Evolutionary conservation across 2,113 vertebrate genomes (phyloP), one percentile per base, ranked within the genome.

Genomic region (Tachycineta bicolor): DNA sequence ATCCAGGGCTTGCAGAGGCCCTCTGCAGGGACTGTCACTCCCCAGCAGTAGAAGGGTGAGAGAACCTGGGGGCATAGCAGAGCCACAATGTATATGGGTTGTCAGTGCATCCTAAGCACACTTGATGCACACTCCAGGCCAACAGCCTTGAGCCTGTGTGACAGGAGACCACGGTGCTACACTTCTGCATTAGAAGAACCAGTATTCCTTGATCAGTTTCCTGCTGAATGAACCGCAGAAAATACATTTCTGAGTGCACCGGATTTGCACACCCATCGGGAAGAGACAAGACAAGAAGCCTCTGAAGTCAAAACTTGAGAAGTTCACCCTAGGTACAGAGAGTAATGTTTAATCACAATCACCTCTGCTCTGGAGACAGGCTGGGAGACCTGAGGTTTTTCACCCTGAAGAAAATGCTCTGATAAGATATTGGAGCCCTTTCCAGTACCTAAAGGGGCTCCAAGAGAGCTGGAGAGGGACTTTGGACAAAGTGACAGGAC

Each of bases 21-120:
- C 15, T 21, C 9, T 16, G 34, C 9, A 64, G n/a, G 41, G 59
- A 69, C 41, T 37, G 28, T 49, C 58, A 4, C 52, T 56, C 50
- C 43, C 7, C 5, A 9, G 55, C 50, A 77, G 80, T 11, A 83
- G 68, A 43, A 82, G 24, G 12, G 10, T 8, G 5, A 64, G 59
- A 73, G n/a, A 21, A 33, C 20, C 4, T 0, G 3, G 29, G 19
- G 44, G 8, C 63, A 80, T 0, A 1, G 74, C 0, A 0, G 49
- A 75, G 34, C 25, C 52, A 26, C 31, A 44, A 23, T 0, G 0
- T 2, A 5, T 2, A 1, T 4, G 31, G 31, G 49, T 31, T 10
- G 9, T 31, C 53, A 3, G 34, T 34, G 37, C 37, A 39, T 10
- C 5, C 3, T 14, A 14, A 60, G 29, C 53, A 58, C 11, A 3